phyloP scores from a whole-genome alignment of 1,140 invertebrate genomes.

The Diploscapter pachys region DNA sequence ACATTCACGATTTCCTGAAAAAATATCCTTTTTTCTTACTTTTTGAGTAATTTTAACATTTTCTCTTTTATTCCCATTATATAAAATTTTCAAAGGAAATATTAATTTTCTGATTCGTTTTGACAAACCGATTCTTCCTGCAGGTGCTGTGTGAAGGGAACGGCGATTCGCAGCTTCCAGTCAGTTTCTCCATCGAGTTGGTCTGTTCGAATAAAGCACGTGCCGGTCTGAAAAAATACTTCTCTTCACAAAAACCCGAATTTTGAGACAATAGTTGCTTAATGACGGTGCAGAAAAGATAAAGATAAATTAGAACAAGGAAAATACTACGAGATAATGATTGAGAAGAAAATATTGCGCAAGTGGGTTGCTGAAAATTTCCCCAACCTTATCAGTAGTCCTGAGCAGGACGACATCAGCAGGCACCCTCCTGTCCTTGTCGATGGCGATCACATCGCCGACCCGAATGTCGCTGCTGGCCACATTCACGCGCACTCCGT shows the following conservation, averaged over 20 bases:
- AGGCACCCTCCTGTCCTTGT: slow-evolving; percentile 83
- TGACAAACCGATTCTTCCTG: slow-evolving; percentile 68
- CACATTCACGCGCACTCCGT: slow-evolving; percentile 67
- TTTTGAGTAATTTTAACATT: background rate
- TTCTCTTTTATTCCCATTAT: too few species aligned
- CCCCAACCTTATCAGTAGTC: slow-evolving; percentile 73
- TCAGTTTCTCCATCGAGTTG: slow-evolving; percentile 98
- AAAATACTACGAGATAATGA: too few species aligned
- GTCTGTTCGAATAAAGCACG: slow-evolving; percentile 97
- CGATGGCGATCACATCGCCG: slow-evolving; percentile 56
- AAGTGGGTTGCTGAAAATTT: too few species aligned
- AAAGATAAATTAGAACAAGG: too few species aligned
- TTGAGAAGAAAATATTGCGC: too few species aligned
- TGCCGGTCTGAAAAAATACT: slow-evolving; percentile 66
- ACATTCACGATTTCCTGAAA: slow-evolving; percentile 77
- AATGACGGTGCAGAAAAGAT: too few species aligned
- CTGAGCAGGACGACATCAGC: slow-evolving; percentile 89
- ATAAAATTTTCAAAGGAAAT: too few species aligned
- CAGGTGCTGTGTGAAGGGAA: slow-evolving; percentile 84
- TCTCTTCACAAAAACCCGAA: too few species aligned
- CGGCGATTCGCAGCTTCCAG: slow-evolving; percentile 94
- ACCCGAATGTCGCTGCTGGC: slow-evolving; percentile 53
- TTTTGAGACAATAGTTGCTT: too few species aligned
- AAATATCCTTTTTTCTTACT: slow-evolving; percentile 1
- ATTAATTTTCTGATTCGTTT: background rate